phyloP scores from a whole-genome alignment of 2,113 vertebrate genomes.

The Isichthys henryi region DNA sequence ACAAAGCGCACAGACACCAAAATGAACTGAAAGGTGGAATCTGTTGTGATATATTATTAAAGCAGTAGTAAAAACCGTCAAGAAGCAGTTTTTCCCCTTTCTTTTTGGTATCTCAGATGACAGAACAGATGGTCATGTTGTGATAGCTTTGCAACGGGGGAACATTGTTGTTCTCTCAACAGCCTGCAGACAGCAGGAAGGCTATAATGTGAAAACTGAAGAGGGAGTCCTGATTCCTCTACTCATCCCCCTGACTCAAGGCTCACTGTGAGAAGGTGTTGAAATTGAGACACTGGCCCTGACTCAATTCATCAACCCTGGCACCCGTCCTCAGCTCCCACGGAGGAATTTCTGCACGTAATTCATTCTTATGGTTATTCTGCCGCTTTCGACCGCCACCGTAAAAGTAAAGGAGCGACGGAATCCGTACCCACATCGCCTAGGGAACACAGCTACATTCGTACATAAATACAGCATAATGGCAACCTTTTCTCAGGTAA shows the following conservation, averaged over 20 bases:
- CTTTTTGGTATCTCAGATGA: conserved; percentile 15
- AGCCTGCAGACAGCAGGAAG: conserved; percentile 34
- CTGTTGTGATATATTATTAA: conserved; percentile 6
- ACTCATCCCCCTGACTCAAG: background rate
- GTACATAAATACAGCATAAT: background rate
- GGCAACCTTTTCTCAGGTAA: background rate
- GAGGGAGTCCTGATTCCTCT: conserved; percentile 20
- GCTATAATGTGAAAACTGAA: conserved; percentile 27
- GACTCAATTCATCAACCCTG: conserved; percentile 5
- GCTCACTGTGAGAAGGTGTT: background rate
- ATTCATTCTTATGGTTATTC: background rate
- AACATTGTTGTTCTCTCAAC: conserved; percentile 25
- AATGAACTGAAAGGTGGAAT: background rate
- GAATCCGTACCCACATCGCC: background rate
- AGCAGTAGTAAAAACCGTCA: background rate
- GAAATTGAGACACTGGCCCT: background rate
- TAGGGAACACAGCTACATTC: background rate
- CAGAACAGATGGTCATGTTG: conserved; percentile 35
- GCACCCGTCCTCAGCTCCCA: background rate
- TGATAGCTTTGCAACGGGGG: conserved; percentile 26
- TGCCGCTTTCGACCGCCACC: background rate
- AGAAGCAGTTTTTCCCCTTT: background rate
- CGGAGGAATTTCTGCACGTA: background rate
- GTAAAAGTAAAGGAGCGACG: background rate
- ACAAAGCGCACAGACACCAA: background rate